Evolutionary conservation across 2,888 invertebrate genomes (phyloP).

Genomic region (Pammene fasciana): DNA sequence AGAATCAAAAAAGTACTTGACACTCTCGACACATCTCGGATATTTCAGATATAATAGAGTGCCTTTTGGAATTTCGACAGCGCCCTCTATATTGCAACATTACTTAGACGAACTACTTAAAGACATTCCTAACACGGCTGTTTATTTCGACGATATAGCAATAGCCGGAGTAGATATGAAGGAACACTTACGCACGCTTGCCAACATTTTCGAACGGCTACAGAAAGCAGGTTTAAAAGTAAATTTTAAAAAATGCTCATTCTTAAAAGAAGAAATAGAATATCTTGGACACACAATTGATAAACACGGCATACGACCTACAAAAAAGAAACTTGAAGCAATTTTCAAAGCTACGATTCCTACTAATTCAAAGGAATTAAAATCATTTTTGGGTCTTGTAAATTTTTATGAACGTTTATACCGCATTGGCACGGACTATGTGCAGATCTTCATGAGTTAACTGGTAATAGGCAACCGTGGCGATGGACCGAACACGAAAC

Average conservation of each 20-base stretch:
- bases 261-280: constrained; percentile 32
- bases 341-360: constrained; percentile 5
- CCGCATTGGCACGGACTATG: constrained; percentile 18
- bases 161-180: constrained; percentile 19
- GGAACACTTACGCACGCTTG: constrained; percentile 26
- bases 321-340: constrained; percentile 29
- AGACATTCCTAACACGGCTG: constrained; percentile 34
- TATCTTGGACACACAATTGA: constrained; percentile 38
- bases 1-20: constrained; percentile 23
- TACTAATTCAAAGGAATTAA: constrained; percentile 9
- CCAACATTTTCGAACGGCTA: constrained; percentile 25
- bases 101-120: constrained; percentile 32
- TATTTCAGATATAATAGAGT: constrained; percentile 31
- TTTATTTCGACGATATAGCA: constrained; percentile 41
- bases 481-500: constrained; percentile 37
- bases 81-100: constrained; percentile 42
- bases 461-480: constrained; percentile 11
- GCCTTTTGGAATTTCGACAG: constrained; percentile 40
- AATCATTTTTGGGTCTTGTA: constrained; percentile 26
- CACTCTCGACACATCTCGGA: constrained; percentile 12
- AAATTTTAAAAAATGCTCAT: constrained; percentile 28
- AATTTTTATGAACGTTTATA: constrained; percentile 31
- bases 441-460: constrained; percentile 13
- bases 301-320: constrained; percentile 36
- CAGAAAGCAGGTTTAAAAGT: constrained; percentile 12